Base-by-base conservation (phyloP, 1,140 invertebrate species). In the Pseudomyrmex sp. region DNA sequence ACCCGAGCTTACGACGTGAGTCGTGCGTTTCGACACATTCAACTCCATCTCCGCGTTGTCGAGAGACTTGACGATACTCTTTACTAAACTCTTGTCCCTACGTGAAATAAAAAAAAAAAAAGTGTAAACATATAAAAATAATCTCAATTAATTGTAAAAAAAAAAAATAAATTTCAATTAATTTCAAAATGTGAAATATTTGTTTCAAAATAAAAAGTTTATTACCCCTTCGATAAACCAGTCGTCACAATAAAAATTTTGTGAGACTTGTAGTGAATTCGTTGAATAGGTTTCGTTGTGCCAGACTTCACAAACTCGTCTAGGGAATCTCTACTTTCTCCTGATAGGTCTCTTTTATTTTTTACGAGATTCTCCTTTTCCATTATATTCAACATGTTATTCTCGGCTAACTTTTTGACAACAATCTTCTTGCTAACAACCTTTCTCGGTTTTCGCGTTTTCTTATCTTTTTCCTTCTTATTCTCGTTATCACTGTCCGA, bases 1-100 rank as follows among this genome's bases (percentile, higher is more conserved):
- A 69, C 93, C 94, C 1, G 93, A 92, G 56, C 91, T 93, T 5
- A 95, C 87, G 8, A 95, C 91, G 74, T 95, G 94, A 15, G 93
- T 95, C 13, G 94, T 95, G 23, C 85, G 85, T 85, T 84, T 87
- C 4, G 93, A 91, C 2, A 94, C 92, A 13, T 86, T 91, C 63
- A 84, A 44, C 75, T 93, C 91, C 7, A 94, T 82, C 18, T 84
- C 82, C 35, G 92, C 93, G 18, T 62, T 82, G 8, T 91, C 93
- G 61, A 94, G 87, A 66, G 75, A 54, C 76, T 88, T 92, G 8
- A 93, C 83, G 0, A 92, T 85, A 18, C 65, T 90, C 75, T 91
- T 93, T 4, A 93, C 88, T 7, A 92, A 85, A 83, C 80, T 83
- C 86, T 92, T 93, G 62, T 94, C 92, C 5, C 94, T 94, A 54